Base-by-base conservation (phyloP, 1,140 invertebrate species). In the Drosophila kanapiae region DNA sequence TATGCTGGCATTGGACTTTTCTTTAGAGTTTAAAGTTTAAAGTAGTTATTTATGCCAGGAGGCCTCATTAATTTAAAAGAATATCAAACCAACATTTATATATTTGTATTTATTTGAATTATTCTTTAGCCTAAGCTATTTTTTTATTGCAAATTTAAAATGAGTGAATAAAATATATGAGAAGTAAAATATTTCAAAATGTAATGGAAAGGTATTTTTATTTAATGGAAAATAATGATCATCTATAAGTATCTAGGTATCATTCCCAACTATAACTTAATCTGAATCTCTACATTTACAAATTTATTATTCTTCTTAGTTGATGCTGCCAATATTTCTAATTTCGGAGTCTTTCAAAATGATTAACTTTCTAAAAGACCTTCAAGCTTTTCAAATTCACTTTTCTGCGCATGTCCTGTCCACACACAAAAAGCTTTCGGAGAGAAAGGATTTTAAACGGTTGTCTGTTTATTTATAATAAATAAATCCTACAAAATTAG, bases 1-100 rank as follows among this genome's bases (percentile, higher is more conserved):
- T 45, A 84, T 88, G 85, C 85, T 75, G 85, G 85, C 85, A 84
- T 88, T 81, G 81, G 77, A 83, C 74, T 58, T 48, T 45, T 60
- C 37, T 54, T 40, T 40, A 57, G 63, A 57, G 63, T 13, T 35
- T 69, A 60, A 60, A 40, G 31, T 8, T 40, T 69, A 60, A 60
- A 61, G 38, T 48, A 74, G 40, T 74, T 62, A 35, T 16, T 40
- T 31, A 62, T 53, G 71, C 70, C 58, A 61, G 23, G 9, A 16
- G 11, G 23, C 11, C 47, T 23, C 27, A 56, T 42, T 33, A 42
- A 13, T 35, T 56, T 16, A 16, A n/a, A n/a, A n/a, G n/a, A n/a
- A n/a, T n/a, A 16, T 60, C 10, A n/a, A 31, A 16, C 1, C 3
- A 38, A 58, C 1, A 14, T 16, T n/a, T 42, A 13, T 3, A 18